A percentile compares a stretch with the other conserved stretches of the same genome.
phyloP scores from a whole-genome alignment of 2,113 vertebrate species.

The Emberiza fucata region DNA sequence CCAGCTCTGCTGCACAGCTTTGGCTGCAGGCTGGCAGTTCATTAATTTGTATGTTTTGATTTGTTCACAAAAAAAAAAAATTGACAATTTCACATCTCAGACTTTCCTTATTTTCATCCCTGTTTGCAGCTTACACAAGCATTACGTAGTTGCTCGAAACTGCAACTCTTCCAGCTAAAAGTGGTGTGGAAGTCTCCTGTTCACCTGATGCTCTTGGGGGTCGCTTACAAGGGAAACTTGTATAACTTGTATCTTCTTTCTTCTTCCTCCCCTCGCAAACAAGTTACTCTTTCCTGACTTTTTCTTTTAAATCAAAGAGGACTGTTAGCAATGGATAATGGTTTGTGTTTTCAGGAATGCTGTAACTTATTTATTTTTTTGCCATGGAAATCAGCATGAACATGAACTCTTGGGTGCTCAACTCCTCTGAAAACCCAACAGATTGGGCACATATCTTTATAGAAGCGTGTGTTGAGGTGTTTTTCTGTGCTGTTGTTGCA shows the following conservation, averaged over 20 bases:
- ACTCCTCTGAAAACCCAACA: neutral
- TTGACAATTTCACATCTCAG: neutral
- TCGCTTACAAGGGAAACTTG: neutral
- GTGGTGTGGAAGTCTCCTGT: neutral
- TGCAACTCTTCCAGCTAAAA: neutral
- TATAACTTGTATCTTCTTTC: neutral
- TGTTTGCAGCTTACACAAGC: neutral
- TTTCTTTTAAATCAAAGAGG: neutral
- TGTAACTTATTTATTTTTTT: neutral
- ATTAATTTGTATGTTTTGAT: neutral
- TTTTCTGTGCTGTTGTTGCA: conserved; percentile 7
- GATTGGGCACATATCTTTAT: neutral
- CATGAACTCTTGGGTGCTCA: neutral
- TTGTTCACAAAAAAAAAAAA: neutral
- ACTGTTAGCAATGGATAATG: neutral
- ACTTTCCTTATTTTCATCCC: neutral
- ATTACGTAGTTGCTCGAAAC: neutral
- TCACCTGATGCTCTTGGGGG: neutral
- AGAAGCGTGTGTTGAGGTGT: neutral
- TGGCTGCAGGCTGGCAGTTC: neutral
- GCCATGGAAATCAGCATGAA: neutral
- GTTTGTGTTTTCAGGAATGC: neutral
- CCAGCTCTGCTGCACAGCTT: neutral
- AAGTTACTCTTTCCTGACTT: neutral
- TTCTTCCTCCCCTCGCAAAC: neutral